Percentiles rank a stretch among this genome's conserved stretches.
Evolutionary conservation across 2,888 invertebrate species (phyloP).

Genomic region (Drosophila kambysellisi): DNA sequence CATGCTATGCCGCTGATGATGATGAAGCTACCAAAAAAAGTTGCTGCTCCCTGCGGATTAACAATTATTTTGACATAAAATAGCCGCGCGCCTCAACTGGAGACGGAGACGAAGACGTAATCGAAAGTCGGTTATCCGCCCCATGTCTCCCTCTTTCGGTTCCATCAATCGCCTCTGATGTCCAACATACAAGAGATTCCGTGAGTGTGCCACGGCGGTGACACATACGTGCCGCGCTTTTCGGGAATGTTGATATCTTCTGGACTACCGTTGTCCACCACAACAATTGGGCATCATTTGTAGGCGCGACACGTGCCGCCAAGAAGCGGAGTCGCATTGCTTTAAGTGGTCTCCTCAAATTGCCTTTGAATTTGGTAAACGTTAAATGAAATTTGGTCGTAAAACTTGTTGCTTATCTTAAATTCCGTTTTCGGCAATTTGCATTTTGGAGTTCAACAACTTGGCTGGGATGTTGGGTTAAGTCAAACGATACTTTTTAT

Average conservation of each 20-base stretch:
- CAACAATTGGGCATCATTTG: slow-evolving; percentile 58
- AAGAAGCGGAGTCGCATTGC: slow-evolving; percentile 7
- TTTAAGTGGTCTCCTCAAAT: slow-evolving; percentile 31
- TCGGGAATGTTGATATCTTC: slow-evolving; percentile 53
- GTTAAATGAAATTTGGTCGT: slow-evolving; percentile 72
- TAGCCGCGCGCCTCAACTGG: slow-evolving; percentile 54
- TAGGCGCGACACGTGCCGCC: slow-evolving; percentile 62
- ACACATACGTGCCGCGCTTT: slow-evolving; percentile 63
- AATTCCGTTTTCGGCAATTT: slow-evolving; percentile 56
- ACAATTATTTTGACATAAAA: slow-evolving; percentile 81
- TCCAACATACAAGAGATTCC: slow-evolving; percentile 54
- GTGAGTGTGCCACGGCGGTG: slow-evolving; percentile 63
- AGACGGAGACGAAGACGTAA: slow-evolving; percentile 17
- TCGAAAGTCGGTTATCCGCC: slow-evolving; percentile 24
- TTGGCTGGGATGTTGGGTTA: neutral
- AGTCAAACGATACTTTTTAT: neutral
- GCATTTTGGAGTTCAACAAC: slow-evolving; percentile 70
- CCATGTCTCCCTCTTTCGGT: slow-evolving; percentile 5
- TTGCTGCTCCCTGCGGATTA: slow-evolving; percentile 61
- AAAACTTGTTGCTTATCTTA: slow-evolving; percentile 70
- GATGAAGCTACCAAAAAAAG: slow-evolving; percentile 53
- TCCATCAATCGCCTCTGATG: slow-evolving; percentile 20
- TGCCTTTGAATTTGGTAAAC: slow-evolving; percentile 64
- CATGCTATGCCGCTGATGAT: slow-evolving; percentile 36
- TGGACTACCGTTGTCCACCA: slow-evolving; percentile 69